Evolutionary conservation across 2,113 vertebrate species (phyloP).

Genomic region (Butastur rufipennis): DNA sequence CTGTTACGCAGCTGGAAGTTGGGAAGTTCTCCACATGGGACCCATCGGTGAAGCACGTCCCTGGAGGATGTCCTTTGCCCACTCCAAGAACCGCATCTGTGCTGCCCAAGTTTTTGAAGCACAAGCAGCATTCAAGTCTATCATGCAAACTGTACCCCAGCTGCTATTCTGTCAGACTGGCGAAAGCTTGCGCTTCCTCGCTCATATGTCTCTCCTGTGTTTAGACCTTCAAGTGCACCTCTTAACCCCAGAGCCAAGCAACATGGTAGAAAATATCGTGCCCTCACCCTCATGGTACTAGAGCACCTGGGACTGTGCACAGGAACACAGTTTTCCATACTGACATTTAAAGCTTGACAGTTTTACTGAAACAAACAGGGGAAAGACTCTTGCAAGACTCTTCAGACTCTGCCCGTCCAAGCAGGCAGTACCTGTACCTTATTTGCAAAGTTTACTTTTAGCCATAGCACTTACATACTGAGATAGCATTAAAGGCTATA

Average conservation of each 20-base stretch:
- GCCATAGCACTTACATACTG: background rate
- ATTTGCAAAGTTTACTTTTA: background rate
- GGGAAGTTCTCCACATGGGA: background rate
- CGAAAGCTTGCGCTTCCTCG: background rate
- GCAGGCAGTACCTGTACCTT: background rate
- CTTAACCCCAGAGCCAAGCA: background rate
- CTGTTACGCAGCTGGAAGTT: background rate
- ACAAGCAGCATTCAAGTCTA: background rate
- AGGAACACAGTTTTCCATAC: background rate
- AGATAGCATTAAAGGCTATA: background rate
- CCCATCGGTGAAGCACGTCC: background rate
- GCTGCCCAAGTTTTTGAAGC: background rate
- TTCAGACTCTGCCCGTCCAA: background rate
- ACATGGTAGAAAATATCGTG: accelerated
- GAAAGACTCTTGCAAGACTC: background rate
- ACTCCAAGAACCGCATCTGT: background rate
- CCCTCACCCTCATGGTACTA: background rate
- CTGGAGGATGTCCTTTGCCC: background rate
- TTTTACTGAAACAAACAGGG: background rate
- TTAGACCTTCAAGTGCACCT: background rate
- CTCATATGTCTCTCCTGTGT: accelerated
- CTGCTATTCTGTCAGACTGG: too few relatives aligned
- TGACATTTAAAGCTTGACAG: background rate
- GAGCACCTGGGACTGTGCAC: background rate
- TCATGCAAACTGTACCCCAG: background rate